Base-by-base conservation (phyloP, 2,888 invertebrate genomes). In the Apocheima hispidaria region DNA sequence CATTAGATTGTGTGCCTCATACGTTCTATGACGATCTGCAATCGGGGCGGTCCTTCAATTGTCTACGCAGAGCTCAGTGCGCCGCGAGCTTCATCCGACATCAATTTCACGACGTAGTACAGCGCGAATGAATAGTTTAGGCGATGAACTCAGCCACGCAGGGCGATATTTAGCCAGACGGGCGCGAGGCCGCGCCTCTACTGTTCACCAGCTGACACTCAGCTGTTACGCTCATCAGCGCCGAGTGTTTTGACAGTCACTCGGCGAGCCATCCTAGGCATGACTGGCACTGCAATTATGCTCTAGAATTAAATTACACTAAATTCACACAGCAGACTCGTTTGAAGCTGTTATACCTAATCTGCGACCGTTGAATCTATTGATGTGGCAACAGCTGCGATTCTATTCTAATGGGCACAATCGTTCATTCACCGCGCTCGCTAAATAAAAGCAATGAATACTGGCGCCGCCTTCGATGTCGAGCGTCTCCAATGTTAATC, bases 131-230 rank as follows among this genome's bases (percentile, higher is more conserved):
- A 70, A 77, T 79, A 77, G 82, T 83, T 87, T 83, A 78, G 76
- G 83, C 84, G 87, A 87, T 87, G 86, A 88, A 83, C 84, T 87
- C 86, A 87, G 79, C 75, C 72, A 68, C 49, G 69, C 72, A 71
- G 71, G n/a, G 71, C 69, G 74, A 74, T 77, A 79, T 82, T 79
- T 81, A 77, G 75, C 77, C 76, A 73, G 74, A 77, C 69, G 73
- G 68, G 72, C 71, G 71, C 74, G 73, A 75, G 73, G 72, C 61
- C 77, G 69, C 71, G 66, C 74, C 61, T 41, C 33, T 85, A 35
- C 50, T 50, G 40, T 40, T n/a, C 41, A 48, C 56, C 56, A 62
- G 52, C 61, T 56, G 56, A 56, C 38, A 18, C 23, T 55, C 61
- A 62, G 52, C 56, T 57, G 61, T 57, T 57, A 48, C 36, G 16